Evolutionary conservation across 1,140 invertebrate genomes (phyloP).

Genomic region (Teleopsis dalmanni): DNA sequence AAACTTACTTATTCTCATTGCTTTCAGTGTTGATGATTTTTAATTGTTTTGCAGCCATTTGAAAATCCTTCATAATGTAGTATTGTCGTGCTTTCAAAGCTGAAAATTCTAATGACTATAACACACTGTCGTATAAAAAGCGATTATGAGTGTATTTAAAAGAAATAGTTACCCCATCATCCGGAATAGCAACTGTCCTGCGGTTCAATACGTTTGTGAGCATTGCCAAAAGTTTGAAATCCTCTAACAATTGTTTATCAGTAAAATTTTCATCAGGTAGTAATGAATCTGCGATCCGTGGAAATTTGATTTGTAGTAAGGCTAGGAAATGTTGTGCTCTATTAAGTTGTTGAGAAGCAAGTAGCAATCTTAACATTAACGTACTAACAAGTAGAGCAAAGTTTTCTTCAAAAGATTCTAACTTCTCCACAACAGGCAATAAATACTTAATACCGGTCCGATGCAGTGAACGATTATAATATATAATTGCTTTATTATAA

Average conservation of each 20-base stretch:
- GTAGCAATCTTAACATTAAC: slow-evolving; percentile 41
- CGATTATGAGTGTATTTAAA: not conserved
- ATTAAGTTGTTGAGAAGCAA: slow-evolving; percentile 37
- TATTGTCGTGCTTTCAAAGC: slow-evolving; percentile 50
- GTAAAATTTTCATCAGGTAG: slow-evolving; percentile 25
- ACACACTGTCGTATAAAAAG: too few relatives aligned
- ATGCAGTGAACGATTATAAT: slow-evolving; percentile 74
- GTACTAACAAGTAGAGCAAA: slow-evolving; percentile 46
- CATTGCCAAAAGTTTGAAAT: slow-evolving; percentile 46
- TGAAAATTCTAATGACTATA: slow-evolving; percentile 32
- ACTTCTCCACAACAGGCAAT: slow-evolving; percentile 63
- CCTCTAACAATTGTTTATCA: too few relatives aligned
- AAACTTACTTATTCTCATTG: slow-evolving; percentile 21
- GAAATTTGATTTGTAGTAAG: slow-evolving; percentile 30
- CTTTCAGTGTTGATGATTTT: slow-evolving; percentile 44
- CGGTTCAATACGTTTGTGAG: slow-evolving; percentile 48
- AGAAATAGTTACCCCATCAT: slow-evolving; percentile 33
- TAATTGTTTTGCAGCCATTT: slow-evolving; percentile 48
- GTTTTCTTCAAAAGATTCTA: slow-evolving; percentile 65
- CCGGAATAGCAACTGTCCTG: slow-evolving; percentile 45
- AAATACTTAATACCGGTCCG: slow-evolving; percentile 64
- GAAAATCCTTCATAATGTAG: slow-evolving; percentile 50
- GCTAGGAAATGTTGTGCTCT: slow-evolving; percentile 36
- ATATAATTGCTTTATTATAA: slow-evolving; percentile 76
- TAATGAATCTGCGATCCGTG: too few relatives aligned